Conservation (phyloP, 2,888 invertebrate genomes). For the Zonitis immaculata region DNA sequence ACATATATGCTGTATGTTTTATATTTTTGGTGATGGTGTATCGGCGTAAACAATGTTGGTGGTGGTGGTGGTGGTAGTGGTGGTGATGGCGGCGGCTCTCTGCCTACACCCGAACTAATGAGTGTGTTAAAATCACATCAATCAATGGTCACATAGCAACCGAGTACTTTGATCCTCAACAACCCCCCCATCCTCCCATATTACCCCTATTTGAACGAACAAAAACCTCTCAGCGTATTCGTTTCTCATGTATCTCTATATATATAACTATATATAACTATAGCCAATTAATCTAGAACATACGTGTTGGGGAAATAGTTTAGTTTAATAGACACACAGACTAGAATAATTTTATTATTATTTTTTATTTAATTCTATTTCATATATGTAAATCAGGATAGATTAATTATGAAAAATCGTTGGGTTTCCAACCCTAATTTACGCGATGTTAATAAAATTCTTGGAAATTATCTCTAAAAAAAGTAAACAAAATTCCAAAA, state of each 20-base stretch:
- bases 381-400: conserved; percentile 20
- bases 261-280: conserved; percentile 8
- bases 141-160: conserved; percentile 47
- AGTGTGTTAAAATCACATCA: conserved; percentile 47
- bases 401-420: conserved; percentile 27
- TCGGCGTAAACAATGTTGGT: conserved; percentile 27
- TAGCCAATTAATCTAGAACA: conserved; percentile 21
- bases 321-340: background rate
- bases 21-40: too few species aligned
- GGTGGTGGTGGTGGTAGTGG: background rate
- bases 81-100: conserved; percentile 5
- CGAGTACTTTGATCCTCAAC: conserved; percentile 38
- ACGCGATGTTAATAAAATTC: background rate
- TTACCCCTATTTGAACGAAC: background rate
- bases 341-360: background rate
- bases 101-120: conserved; percentile 36
- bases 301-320: background rate
- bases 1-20: too few species aligned
- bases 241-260: conserved; percentile 19
- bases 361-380: background rate
- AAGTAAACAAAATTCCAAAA: background rate
- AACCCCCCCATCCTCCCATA: conserved; percentile 13
- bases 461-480: background rate
- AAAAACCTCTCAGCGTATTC: conserved; percentile 19
- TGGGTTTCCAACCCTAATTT: background rate